phyloP scores from a whole-genome alignment of 2,113 vertebrate genomes.

The Loxodonta africana region DNA sequence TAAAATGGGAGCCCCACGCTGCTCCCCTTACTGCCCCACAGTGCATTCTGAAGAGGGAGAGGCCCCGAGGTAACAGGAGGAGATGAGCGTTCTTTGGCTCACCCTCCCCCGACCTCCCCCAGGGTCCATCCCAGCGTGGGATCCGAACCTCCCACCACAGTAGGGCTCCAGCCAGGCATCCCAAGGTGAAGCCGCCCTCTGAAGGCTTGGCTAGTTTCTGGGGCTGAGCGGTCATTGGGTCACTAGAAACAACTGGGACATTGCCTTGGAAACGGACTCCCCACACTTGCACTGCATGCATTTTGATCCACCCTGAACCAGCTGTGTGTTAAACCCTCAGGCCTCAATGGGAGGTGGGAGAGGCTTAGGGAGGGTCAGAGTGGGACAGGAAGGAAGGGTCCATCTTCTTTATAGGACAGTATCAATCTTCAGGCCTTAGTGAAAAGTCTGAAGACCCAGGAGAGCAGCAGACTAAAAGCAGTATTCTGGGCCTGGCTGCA shows the following conservation, averaged over 20 bases:
- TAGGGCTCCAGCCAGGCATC: slow-evolving; percentile 37
- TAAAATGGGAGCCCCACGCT: background rate
- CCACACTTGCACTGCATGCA: background rate
- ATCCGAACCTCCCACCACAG: slow-evolving; percentile 72
- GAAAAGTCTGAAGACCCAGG: background rate
- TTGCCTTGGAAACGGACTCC: slow-evolving; percentile 72
- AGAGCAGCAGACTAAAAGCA: background rate
- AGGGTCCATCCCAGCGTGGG: slow-evolving; percentile 70
- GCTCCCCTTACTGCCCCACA: background rate
- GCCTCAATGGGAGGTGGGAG: slow-evolving; percentile 43
- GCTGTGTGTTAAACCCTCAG: slow-evolving; percentile 58
- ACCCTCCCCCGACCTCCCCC: slow-evolving; percentile 67
- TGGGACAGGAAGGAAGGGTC: slow-evolving; percentile 28
- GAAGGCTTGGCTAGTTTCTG: slow-evolving; percentile 61
- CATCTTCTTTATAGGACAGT: background rate
- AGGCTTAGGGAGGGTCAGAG: slow-evolving; percentile 38
- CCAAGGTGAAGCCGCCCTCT: slow-evolving; percentile 73
- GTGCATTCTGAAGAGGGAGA: background rate
- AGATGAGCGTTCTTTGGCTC: slow-evolving; percentile 56
- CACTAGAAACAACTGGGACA: slow-evolving; percentile 71
- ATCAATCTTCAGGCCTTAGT: slow-evolving; percentile 15
- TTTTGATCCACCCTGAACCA: slow-evolving; percentile 76
- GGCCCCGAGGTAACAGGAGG: slow-evolving; percentile 10
- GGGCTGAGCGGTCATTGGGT: slow-evolving; percentile 59
- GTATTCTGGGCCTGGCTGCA: background rate